Evolutionary conservation across 1,140 invertebrate genomes (phyloP).

Genomic region (Drosophila truncata): DNA sequence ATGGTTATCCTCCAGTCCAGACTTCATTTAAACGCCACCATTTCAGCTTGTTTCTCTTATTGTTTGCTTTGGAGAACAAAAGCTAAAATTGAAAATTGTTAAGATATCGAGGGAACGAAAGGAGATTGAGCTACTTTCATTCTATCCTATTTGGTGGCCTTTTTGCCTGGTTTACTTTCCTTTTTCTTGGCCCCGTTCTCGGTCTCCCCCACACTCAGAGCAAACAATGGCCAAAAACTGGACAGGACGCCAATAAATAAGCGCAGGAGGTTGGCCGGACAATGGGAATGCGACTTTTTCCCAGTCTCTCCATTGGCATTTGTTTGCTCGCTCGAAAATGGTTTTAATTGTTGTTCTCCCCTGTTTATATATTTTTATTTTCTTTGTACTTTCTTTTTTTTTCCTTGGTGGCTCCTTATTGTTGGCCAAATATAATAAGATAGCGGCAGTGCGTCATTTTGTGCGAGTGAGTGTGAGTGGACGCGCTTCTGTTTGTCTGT

Average conservation of each 20-base stretch:
- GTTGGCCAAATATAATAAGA: conserved; percentile 82
- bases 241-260: conserved; percentile 81
- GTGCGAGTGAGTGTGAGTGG: conserved; percentile 37
- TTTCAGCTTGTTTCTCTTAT: conserved; percentile 36
- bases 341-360: conserved; percentile 77
- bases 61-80: conserved; percentile 74
- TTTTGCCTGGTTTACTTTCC: conserved; percentile 79
- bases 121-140: conserved; percentile 69
- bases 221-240: conserved; percentile 67
- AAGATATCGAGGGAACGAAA: conserved; percentile 60
- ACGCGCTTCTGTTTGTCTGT: conserved; percentile 50
- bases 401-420: conserved; percentile 54
- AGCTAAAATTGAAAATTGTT: conserved; percentile 84
- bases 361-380: conserved; percentile 52
- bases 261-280: conserved; percentile 58
- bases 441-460: conserved; percentile 67
- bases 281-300: conserved; percentile 51
- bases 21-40: neutral
- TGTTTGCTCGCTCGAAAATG: conserved; percentile 77
- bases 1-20: neutral
- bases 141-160: conserved; percentile 72
- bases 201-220: conserved; percentile 9
- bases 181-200: conserved; percentile 43
- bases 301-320: conserved; percentile 33
- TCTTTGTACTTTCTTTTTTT: conserved; percentile 22